Evolutionary conservation across 2,888 invertebrate genomes (phyloP).

Genomic region (Cataglyphis altisquamis): DNA sequence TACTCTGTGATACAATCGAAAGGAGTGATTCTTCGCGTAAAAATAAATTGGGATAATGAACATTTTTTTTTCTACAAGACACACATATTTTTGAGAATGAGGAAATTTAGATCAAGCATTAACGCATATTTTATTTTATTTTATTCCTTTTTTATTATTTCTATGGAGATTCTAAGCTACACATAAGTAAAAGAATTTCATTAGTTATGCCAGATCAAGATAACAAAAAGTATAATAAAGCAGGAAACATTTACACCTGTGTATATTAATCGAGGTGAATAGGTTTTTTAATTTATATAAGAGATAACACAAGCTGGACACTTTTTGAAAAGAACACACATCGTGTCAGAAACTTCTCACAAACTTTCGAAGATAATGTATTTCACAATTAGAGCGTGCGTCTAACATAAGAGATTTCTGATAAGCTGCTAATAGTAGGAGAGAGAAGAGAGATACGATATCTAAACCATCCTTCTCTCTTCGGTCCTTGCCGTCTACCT

Average conservation of each 20-base stretch:
- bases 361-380: background rate
- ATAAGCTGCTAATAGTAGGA: slow-evolving; percentile 8
- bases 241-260: background rate
- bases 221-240: too few species aligned
- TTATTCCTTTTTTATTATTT: background rate
- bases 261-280: background rate
- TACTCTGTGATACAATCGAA: background rate
- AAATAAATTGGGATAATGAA: background rate
- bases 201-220: too few species aligned
- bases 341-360: background rate
- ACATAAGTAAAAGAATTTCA: background rate
- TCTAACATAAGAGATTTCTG: slow-evolving; percentile 10
- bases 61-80: too few species aligned
- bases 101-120: background rate
- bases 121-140: background rate
- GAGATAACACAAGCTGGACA: background rate
- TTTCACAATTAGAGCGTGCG: background rate
- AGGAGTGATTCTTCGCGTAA: background rate
- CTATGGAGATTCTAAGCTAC: background rate
- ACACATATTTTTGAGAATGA: background rate
- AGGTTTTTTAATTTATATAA: background rate
- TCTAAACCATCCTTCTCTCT: background rate
- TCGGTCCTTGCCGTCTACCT: slow-evolving; percentile 65
- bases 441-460: background rate
- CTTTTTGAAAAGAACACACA: background rate